These are phyloP conservation scores for Mimumesa dahlbomi DNA, from an alignment of 2,888 invertebrate genomes.

Conservation along the genomic window DNA sequence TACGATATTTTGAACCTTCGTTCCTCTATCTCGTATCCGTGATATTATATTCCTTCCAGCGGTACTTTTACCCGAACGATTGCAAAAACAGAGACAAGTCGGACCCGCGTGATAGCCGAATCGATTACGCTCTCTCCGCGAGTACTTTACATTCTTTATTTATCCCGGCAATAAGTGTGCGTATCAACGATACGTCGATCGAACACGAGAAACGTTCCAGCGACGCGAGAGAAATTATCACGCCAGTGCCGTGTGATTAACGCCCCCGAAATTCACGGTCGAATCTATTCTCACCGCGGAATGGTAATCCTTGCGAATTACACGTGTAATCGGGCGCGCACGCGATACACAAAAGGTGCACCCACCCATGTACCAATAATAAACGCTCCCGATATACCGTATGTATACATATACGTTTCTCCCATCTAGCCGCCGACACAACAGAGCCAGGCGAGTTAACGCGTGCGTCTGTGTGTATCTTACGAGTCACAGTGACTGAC, in stretches of 20 bases:
- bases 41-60: too few relatives aligned
- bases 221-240: conserved; percentile 10
- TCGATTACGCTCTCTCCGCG: too few relatives aligned
- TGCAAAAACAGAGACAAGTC: too few relatives aligned
- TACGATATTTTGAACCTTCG: too few relatives aligned
- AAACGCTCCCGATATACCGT: conserved; percentile 44
- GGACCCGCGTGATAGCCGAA: too few relatives aligned
- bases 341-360: conserved; percentile 31
- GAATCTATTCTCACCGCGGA: conserved; percentile 14
- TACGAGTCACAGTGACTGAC: conserved; percentile 50
- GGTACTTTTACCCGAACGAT: too few relatives aligned
- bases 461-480: conserved; percentile 51
- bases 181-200: too few relatives aligned
- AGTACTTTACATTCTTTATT: too few relatives aligned
- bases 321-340: conserved; percentile 25
- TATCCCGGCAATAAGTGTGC: too few relatives aligned
- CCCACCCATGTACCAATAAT: conserved; percentile 52
- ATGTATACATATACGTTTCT: conserved; percentile 10
- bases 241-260: not conserved
- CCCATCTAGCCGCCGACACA: too few relatives aligned
- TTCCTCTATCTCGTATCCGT: too few relatives aligned
- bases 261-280: conserved; percentile 14
- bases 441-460: too few relatives aligned
- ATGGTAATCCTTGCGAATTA: conserved; percentile 25
- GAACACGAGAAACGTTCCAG: not conserved